phyloP scores from a whole-genome alignment of 1,140 invertebrate genomes.

The Drosophila ercepeae region DNA sequence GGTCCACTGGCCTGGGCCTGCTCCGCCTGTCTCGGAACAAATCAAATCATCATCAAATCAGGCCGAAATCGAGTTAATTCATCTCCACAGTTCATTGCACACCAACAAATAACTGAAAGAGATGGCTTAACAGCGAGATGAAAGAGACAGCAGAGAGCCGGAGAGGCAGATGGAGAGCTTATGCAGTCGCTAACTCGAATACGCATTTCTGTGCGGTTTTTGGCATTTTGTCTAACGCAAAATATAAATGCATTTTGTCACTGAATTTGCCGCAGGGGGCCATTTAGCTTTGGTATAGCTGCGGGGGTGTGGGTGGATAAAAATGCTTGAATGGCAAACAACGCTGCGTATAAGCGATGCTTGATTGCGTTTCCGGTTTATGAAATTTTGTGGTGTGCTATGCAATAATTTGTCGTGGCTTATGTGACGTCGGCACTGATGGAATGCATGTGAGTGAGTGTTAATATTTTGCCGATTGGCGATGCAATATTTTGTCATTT shows the following conservation, averaged over 20 bases:
- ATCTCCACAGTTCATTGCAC: slow-evolving; percentile 67
- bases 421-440: slow-evolving; percentile 37
- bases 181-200: slow-evolving; percentile 27
- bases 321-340: slow-evolving; percentile 57
- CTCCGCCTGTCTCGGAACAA: slow-evolving; percentile 52
- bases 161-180: slow-evolving; percentile 14
- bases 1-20: slow-evolving; percentile 22
- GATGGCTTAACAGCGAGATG: background rate
- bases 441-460: slow-evolving; percentile 48
- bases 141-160: background rate
- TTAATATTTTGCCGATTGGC: slow-evolving; percentile 78
- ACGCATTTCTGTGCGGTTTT: slow-evolving; percentile 54
- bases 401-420: slow-evolving; percentile 78
- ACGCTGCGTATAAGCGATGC: slow-evolving; percentile 64
- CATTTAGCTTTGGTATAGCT: background rate
- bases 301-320: slow-evolving; percentile 14
- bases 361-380: slow-evolving; percentile 81
- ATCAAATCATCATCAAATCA: slow-evolving; percentile 81
- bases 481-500: slow-evolving; percentile 81
- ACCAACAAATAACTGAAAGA: slow-evolving; percentile 54
- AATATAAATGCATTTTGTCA: slow-evolving; percentile 64
- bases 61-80: slow-evolving; percentile 75
- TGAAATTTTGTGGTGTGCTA: slow-evolving; percentile 75
- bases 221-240: slow-evolving; percentile 57
- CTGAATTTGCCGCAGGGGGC: slow-evolving; percentile 24